These are phyloP conservation scores for Fistularia commersonii DNA, from an alignment of 2,797 vertebrate genomes.

Conservation along the genomic window DNA sequence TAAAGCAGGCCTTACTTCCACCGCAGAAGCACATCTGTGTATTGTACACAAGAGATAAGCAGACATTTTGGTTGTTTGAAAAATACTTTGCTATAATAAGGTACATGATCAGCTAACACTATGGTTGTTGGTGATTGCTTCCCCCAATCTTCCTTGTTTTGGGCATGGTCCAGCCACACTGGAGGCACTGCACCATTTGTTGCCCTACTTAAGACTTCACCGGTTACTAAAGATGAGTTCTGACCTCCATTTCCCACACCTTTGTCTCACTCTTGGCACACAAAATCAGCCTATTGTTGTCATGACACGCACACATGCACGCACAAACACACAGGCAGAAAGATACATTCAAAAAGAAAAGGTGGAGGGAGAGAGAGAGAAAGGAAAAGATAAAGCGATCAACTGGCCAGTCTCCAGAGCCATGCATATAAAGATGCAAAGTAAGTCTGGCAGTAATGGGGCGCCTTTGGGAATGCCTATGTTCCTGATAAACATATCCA, in stretches of 20 bases:
- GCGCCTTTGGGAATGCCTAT: conserved; percentile 44
- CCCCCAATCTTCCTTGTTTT: conserved; percentile 45
- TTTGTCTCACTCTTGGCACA: conserved; percentile 42
- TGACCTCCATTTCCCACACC: conserved; percentile 69
- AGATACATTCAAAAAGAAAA: neutral
- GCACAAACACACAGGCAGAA: neutral
- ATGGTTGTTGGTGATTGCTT: conserved; percentile 38
- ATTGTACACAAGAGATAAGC: no score
- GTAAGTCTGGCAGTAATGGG: conserved; percentile 38
- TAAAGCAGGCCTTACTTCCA: no score
- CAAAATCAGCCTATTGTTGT: conserved; percentile 53
- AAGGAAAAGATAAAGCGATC: conserved; percentile 3
- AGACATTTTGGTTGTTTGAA: no score
- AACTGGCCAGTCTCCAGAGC: conserved; percentile 35
- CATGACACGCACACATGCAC: conserved; percentile 19
- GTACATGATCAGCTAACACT: conserved; percentile 34
- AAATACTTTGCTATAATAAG: conserved; percentile 32
- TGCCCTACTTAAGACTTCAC: conserved; percentile 79
- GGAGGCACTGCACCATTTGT: conserved; percentile 70
- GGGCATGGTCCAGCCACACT: conserved; percentile 52
- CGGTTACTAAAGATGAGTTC: conserved; percentile 72
- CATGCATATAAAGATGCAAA: conserved; percentile 33
- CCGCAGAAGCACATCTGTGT: no score
- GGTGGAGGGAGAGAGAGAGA: conserved; percentile 28
- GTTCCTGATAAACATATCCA: conserved; percentile 52